Percentiles rank a stretch among this genome's conserved stretches.
These are phyloP conservation scores for Theodoxus fluviatilis DNA, from an alignment of 2,888 invertebrate species.

Conservation along the genomic window DNA sequence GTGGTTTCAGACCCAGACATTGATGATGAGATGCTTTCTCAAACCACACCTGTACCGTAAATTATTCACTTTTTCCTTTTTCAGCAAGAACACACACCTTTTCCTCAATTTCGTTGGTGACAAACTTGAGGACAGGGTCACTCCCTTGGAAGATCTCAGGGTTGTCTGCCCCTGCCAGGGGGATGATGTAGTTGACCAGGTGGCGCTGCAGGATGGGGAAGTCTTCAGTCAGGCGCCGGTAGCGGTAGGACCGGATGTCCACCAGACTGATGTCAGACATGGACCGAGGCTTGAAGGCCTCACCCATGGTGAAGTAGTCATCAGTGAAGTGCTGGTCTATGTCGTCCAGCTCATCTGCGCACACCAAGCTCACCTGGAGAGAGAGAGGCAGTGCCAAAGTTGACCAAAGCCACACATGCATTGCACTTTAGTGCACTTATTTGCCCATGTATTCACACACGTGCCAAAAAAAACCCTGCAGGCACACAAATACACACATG, in stretches of 20 bases:
- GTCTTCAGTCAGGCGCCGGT: conserved; percentile 52
- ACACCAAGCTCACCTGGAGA: conserved; percentile 55
- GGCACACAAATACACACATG: too few relatives aligned
- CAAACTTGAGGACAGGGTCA: conserved; percentile 55
- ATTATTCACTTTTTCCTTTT: too few relatives aligned
- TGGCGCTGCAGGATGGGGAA: conserved; percentile 55
- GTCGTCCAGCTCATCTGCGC: conserved; percentile 55
- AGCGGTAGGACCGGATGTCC: conserved; percentile 57
- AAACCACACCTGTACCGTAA: not conserved
- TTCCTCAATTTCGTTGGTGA: conserved; percentile 50
- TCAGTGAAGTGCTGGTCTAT: conserved; percentile 48
- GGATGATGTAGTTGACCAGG: conserved; percentile 51
- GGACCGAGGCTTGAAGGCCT: conserved; percentile 26
- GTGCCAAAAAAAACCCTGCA: too few relatives aligned
- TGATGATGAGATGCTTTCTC: not conserved
- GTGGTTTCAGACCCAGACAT: too few relatives aligned
- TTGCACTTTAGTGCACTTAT: too few relatives aligned
- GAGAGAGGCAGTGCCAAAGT: too few relatives aligned
- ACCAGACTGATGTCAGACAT: conserved; percentile 53
- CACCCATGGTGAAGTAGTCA: conserved; percentile 40
- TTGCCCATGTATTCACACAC: too few relatives aligned
- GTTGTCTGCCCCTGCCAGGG: conserved; percentile 53
- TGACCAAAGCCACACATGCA: too few relatives aligned
- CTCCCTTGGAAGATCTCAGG: conserved; percentile 47
- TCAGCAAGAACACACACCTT: conserved; percentile 31